Evolutionary conservation across 2,888 invertebrate genomes (phyloP).

Genomic region (Dione juno): DNA sequence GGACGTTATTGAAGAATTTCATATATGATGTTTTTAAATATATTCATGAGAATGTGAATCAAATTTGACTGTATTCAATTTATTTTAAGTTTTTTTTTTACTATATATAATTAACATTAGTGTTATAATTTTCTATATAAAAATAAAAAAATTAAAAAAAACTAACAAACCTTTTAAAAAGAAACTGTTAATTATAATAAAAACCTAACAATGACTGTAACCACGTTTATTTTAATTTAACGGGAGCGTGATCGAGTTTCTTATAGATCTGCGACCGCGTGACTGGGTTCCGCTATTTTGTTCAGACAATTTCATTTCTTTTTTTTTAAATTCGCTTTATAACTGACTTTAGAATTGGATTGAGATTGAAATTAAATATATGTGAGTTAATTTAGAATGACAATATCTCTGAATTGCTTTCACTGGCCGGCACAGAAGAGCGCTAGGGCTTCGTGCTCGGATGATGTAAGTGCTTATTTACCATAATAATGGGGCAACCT

Average conservation of each 20-base stretch:
- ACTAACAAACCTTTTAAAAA: background rate
- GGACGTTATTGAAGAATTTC: background rate
- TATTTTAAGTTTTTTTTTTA: too few relatives aligned
- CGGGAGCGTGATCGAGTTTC: conserved; percentile 10
- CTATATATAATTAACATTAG: too few relatives aligned
- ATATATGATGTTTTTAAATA: background rate
- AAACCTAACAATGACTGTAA: background rate
- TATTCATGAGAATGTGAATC: too few relatives aligned
- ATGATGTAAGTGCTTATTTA: too few relatives aligned
- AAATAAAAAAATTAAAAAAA: background rate
- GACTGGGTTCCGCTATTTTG: conserved; percentile 1
- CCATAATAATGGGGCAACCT: background rate
- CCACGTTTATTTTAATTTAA: conserved; percentile 11
- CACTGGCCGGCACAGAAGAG: background rate
- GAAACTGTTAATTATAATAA: background rate
- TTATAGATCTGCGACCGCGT: conserved; percentile 7
- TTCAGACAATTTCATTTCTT: conserved; percentile 4
- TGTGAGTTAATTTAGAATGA: too few relatives aligned
- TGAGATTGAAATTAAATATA: background rate
- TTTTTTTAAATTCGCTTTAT: background rate
- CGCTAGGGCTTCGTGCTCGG: background rate
- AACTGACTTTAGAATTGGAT: background rate
- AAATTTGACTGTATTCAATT: too few relatives aligned
- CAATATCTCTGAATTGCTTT: too few relatives aligned
- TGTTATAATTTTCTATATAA: too few relatives aligned